Evolutionary conservation across 2,888 invertebrate species (phyloP), one percentile per base, ranked within the genome.

Genomic region (Noctua janthe): DNA sequence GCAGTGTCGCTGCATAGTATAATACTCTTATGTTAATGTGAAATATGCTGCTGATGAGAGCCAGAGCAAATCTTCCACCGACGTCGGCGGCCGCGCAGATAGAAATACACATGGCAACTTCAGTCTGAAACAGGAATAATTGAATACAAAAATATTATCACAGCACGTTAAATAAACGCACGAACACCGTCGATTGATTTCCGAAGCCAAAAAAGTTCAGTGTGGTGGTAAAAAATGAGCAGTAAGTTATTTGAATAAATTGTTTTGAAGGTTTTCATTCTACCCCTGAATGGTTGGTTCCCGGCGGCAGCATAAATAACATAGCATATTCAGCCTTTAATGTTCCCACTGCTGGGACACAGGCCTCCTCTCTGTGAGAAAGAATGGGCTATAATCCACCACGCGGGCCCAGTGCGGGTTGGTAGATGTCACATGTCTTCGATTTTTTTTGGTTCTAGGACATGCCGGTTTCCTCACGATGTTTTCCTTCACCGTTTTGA

Each of bases 71-170:
- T 15, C 97, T 93, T 0, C 97, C 96, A 2, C 94, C 92, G 0
- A 97, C 94, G 78, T 97, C 97, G 1, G 97, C 95, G 6, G 94
- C 96, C 0, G 96, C 94, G 79, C 95, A 93, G 23, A 97, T 93
- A 2, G 97, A 96, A 78, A 97, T 95, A 81, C 96, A 96, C 35
- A 92, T 91, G 4, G 97, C 96, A 20, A 97, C 95, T 90, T 95
- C 91, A 64, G 88, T 90, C 97, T 97, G 94, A 43, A 95, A 94
- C 49, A 70, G 69, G 54, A 71, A 47, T 15, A 51, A 17, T 0
- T 15, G 1, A 76, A 39, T 49, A 29, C 11, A 47, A 79, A 82
- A 76, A 76, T 66, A 76, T 76, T 62, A 75, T 74, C 67, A 62
- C 73, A 76, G 51, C 7, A 23, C 56, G 20, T 56, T 77, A 81